These are phyloP conservation scores for Mionectes olivaceus DNA, from an alignment of 2,797 vertebrate species.

Conservation along the genomic window DNA sequence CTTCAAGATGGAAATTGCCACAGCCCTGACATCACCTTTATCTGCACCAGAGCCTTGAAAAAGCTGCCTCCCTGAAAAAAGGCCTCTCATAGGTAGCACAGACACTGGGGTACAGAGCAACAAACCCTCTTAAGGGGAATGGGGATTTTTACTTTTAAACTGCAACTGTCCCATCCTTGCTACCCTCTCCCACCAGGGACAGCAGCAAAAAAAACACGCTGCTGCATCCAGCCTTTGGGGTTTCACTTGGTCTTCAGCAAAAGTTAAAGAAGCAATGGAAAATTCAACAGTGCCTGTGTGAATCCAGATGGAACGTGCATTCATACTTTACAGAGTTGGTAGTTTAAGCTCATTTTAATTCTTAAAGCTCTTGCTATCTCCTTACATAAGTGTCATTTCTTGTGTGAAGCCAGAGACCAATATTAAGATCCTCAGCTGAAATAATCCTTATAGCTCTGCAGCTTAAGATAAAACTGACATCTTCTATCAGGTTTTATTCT, in stretches of 20 bases:
- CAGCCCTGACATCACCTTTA: not conserved
- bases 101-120: accelerated
- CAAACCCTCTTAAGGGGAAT: accelerated
- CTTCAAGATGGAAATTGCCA: not conserved
- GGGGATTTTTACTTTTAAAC: not conserved
- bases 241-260: not conserved
- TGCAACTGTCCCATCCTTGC: accelerated
- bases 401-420: constrained; percentile 11
- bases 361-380: constrained; percentile 35
- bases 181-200: not conserved
- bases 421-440: constrained; percentile 48
- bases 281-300: not conserved
- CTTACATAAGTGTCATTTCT: constrained; percentile 43
- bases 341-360: constrained; percentile 35
- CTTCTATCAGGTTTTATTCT: constrained; percentile 46
- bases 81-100: not conserved
- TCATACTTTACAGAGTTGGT: not conserved
- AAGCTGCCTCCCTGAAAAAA: not conserved
- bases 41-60: not conserved
- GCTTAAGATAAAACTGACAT: constrained; percentile 59
- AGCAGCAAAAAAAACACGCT: not conserved
- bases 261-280: not conserved
- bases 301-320: not conserved
- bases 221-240: not conserved
- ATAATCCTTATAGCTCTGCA: constrained; percentile 45